A percentile compares a stretch with the other conserved stretches of the same genome.
phyloP scores from a whole-genome alignment of 2,113 vertebrate species.

The Heterocephalus glaber region DNA sequence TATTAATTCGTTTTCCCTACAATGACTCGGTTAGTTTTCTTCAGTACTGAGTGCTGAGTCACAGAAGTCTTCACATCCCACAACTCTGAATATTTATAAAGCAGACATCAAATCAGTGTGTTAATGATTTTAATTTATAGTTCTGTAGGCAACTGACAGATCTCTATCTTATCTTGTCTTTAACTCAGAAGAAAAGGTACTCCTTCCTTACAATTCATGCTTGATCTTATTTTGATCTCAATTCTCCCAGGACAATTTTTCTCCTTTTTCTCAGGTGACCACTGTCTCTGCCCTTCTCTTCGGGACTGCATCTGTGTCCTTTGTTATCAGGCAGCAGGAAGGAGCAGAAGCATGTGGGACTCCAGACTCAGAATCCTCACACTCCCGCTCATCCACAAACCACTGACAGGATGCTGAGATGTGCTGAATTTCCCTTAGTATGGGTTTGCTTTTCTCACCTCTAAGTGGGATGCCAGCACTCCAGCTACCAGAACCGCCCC shows the following conservation, averaged over 20 bases:
- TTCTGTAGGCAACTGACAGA: neutral
- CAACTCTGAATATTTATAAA: conserved; percentile 7
- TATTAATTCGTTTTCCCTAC: neutral
- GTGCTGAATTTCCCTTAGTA: neutral
- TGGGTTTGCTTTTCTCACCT: neutral
- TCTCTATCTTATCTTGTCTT: neutral
- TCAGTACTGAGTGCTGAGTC: neutral
- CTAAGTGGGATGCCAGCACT: neutral
- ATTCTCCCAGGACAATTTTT: neutral
- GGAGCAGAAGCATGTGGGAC: neutral
- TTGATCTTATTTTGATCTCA: conserved; percentile 26
- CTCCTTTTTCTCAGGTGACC: neutral
- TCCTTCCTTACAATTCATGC: neutral
- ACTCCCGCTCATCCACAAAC: neutral
- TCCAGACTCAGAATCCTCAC: neutral
- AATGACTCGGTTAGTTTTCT: neutral
- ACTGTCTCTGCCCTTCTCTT: neutral
- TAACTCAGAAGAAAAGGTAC: neutral
- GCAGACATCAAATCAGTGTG: neutral
- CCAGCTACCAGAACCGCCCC: neutral
- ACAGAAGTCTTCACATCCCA: neutral
- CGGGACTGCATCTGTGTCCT: neutral
- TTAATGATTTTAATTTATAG: conserved; percentile 33
- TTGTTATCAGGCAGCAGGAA: neutral
- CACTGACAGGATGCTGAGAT: neutral